Percentiles rank a stretch among this genome's conserved stretches.
phyloP scores from a whole-genome alignment of 2,113 vertebrate genomes.

The Sialia sialis region DNA sequence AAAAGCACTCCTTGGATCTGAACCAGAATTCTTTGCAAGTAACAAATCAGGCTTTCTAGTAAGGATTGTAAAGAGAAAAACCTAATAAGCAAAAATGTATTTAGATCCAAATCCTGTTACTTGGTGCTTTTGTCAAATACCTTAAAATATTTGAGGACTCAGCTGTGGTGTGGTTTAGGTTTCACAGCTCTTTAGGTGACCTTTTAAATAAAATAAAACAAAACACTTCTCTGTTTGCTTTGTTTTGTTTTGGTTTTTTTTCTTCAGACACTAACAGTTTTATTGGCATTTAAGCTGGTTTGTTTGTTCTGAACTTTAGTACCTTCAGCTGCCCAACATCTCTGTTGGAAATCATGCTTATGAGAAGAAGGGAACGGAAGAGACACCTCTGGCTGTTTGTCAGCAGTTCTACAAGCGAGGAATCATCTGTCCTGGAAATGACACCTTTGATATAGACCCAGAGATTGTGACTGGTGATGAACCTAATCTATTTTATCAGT shows the following conservation, averaged over 20 bases:
- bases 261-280: neutral
- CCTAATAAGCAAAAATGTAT: neutral
- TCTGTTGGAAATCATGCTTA: conserved; percentile 88
- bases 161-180: neutral
- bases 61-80: neutral
- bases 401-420: conserved; percentile 84
- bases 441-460: conserved; percentile 89
- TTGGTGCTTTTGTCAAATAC: neutral
- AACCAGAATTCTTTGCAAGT: neutral
- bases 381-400: conserved; percentile 82
- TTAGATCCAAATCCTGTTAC: neutral
- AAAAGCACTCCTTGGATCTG: neutral
- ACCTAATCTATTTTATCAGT: neutral
- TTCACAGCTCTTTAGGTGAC: neutral
- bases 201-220: neutral
- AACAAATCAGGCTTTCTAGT: neutral
- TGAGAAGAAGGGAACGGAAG: conserved; percentile 66
- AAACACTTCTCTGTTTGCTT: neutral
- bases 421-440: conserved; percentile 82
- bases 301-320: conserved; percentile 71
- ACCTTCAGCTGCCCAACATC: conserved; percentile 78
- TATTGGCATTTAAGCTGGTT: neutral
- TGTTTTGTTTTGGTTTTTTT: neutral
- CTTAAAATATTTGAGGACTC: neutral
- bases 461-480: conserved; percentile 83